Evolutionary conservation across 2,797 vertebrate species (phyloP), one percentile per base, ranked within the genome.

Genomic region (Gallirallus australis): DNA sequence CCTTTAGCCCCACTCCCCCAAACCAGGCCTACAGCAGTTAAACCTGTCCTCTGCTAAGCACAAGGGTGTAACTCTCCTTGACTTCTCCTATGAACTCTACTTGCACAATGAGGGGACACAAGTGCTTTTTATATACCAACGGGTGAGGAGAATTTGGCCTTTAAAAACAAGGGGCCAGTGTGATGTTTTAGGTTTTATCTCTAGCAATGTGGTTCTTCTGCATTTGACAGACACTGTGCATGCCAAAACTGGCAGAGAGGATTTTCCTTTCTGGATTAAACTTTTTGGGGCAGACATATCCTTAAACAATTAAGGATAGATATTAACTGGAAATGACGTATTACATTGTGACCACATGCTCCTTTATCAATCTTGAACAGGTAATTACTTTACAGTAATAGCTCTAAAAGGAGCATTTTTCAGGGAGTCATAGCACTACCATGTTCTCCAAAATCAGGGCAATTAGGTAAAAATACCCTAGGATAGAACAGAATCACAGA

Each of bases 341-440:
- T 57, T 92, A 68, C 53, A 77, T 86, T 57, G 90, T 64, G 79
- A 30, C 53, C 59, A 64, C 40, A 47, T 45, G 68, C 64, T 85
- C 53, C 30, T 73, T 88, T 82, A 90, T 68, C 53, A 82, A 4
- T 59, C 45, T 64, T 78, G 60, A 89, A 52, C 33, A 81, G 63
- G 78, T 53, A 93, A 76, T 87, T 66, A 68, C 3, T 64, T 91
- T 65, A 84, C 39, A 78, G 60, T 70, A 84, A 47, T 53, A 85
- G 59, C 19, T 90, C 45, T 78, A 80, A 92, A 89, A 93, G 50
- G 28, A 84, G 6, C 39, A 70, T 77, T 90, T 91, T 73, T 94
- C 54, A 80, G 35, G 48, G 64, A 84, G 73, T 45, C 33, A n/a
- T 77, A 90, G 82, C 65, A 86, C 39, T 56, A 66, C 6, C 18